phyloP scores from a whole-genome alignment of 2,797 vertebrate species.

The Chiloscyllium punctatum region DNA sequence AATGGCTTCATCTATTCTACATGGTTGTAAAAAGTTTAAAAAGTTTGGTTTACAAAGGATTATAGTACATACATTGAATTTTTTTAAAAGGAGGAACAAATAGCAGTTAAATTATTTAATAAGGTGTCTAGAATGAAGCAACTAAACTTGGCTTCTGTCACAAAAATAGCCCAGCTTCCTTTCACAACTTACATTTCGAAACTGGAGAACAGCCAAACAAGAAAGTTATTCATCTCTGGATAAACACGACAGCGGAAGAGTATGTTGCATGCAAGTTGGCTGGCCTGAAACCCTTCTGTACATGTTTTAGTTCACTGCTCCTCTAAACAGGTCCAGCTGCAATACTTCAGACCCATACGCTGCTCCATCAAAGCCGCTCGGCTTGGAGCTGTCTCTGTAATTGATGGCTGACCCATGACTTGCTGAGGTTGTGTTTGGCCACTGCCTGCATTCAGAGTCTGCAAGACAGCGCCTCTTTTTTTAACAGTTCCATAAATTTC shows the following conservation, averaged over 20 bases:
- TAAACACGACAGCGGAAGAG: slow-evolving; percentile 31
- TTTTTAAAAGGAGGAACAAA: not conserved
- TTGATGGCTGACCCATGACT: slow-evolving; percentile 31
- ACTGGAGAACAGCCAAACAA: slow-evolving; percentile 26
- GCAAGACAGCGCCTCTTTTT: not conserved
- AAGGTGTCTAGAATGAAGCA: not conserved
- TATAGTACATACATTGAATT: not conserved
- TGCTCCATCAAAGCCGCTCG: slow-evolving; percentile 3
- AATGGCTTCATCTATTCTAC: no score
- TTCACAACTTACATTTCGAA: slow-evolving; percentile 28
- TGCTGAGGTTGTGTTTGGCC: slow-evolving; percentile 19
- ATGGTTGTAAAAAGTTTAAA: not conserved
- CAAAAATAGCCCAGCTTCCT: not conserved
- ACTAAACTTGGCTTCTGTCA: slow-evolving; percentile 1
- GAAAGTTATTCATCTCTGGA: slow-evolving; percentile 34
- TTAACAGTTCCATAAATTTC: not conserved
- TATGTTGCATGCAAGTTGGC: slow-evolving; percentile 30
- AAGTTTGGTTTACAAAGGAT: not conserved
- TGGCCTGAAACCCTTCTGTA: not conserved
- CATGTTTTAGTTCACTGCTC: slow-evolving; percentile 24
- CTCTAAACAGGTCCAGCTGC: slow-evolving; percentile 34
- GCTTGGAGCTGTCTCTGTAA: slow-evolving; percentile 34
- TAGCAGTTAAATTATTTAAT: not conserved
- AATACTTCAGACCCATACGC: not conserved
- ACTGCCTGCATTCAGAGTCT: not conserved